Base-by-base conservation (phyloP, 2,888 invertebrate genomes). In the Athalia circularis region DNA sequence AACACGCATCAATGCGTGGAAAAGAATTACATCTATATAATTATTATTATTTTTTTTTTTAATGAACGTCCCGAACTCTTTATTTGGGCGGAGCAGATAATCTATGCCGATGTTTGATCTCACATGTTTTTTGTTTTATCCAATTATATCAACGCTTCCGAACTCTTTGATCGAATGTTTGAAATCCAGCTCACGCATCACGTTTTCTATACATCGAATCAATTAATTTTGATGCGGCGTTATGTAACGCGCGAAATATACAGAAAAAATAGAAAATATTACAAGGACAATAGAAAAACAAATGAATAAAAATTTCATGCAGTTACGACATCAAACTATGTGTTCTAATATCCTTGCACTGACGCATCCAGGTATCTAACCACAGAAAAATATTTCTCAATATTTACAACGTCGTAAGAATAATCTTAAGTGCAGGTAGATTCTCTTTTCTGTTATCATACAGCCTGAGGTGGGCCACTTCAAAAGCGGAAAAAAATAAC, bases 141-240 rank as follows among this genome's bases (percentile, higher is more conserved):
- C 72, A 45, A 52, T 72, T 57, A 45, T 8, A 45, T 45, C 29
- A 29, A 29, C 29, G 29, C 29, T 47, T 72, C 13, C 15, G 7
- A 47, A 72, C 75, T 61, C 75, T 75, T 75, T 75, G 75, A 75
- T 75, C 75, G 48, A 50, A 9, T 13, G 75, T 61, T 75, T 29
- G 29, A 29, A 29, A 75, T 62, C 75, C 62, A 75, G 75, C 75
- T 50, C 29, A 62, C 61, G 50, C 50, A 43, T 75, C 62, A 29
- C 64, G 75, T 61, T 50, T 52, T 62, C 8, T 15, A 9, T 62
- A 15, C 50, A 52, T 11, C 64, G 29, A 15, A 62, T 75, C 59
- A 13, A 48, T 62, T 43, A 62, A 61, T 62, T 75, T 62, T 62
- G 13, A 75, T 75, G 48, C 64, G 48, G 4, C 29, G 7, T 64